Evolutionary conservation across 1,140 invertebrate genomes (phyloP), one percentile per base, ranked within the genome.

Genomic region (Diabrotica virgifera): DNA sequence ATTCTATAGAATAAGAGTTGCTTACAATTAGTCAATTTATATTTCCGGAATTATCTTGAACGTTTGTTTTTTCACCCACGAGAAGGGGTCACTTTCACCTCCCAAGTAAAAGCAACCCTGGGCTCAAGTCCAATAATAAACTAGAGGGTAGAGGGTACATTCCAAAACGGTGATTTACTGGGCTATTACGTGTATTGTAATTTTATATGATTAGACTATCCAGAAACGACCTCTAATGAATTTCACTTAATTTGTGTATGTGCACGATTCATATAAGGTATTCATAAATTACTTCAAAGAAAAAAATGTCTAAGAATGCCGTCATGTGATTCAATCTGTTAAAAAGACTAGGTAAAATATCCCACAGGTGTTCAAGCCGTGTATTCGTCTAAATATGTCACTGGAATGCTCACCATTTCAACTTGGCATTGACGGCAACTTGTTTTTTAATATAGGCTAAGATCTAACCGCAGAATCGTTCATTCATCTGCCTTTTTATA

Each of bases 371-470:
- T 46, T 46, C 40, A 46, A 6, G n/a, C 40, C 40, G n/a, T 10
- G 40, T 46, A n/a, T 46, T 46, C 40, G n/a, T 46, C 40, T 46
- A 46, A 46, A 46, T 46, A n/a, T 46, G 40, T 46, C 40, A 46
- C 40, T 6, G 40, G 40, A 46, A 46, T 46, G 40, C 40, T 46
- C 40, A 46, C 40, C n/a, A 46, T 46, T 46, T 46, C n/a, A 46
- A 46, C 8, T n/a, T 46, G 40, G 40, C 40, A 46, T 46, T 46
- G 40, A 46, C n/a, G 40, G 40, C 8, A 46, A 46, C 40, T 46
- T 6, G 40, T 46, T 46, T 46, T 46, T 46, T 46, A 46, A 5
- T n/a, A 46, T 46, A 8, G 40, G 24, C 24, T 24, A 24, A 24
- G 24, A 24, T 24, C 24, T 24, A 24, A 24, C 24, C 24, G 24